A percentile compares a stretch with the other conserved stretches of the same genome.
Conservation (phyloP, 2,113 vertebrate genomes). For the Melierax canorus region DNA sequence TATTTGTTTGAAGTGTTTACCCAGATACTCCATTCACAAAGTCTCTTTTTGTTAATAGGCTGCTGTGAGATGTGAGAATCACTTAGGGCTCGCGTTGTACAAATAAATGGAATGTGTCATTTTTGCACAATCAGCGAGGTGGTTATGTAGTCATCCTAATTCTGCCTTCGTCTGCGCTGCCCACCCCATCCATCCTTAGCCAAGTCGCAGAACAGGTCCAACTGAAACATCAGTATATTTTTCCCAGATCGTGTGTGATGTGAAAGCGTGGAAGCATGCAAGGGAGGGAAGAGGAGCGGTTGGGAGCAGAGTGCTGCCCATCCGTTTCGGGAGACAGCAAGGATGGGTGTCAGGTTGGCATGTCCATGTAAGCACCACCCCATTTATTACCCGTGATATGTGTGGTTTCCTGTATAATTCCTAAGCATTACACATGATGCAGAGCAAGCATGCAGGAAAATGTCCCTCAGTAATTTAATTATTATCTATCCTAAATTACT, state of each 20-base stretch:
- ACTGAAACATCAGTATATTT: not conserved
- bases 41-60: conserved; percentile 19
- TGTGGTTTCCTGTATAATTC: not conserved
- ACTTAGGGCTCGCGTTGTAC: not conserved
- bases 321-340: not conserved
- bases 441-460: not conserved
- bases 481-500: not conserved
- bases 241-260: not conserved
- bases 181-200: not conserved
- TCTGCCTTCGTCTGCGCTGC: not conserved
- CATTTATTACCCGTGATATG: not conserved
- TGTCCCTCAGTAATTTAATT: not conserved
- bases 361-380: not conserved
- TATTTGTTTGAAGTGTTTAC: conserved; percentile 59
- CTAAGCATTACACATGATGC: not conserved
- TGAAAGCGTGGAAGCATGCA: not conserved
- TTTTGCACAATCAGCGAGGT: not conserved
- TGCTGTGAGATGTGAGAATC: not conserved
- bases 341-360: accelerated
- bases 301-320: not conserved
- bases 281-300: not conserved
- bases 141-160: not conserved
- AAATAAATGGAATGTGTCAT: not conserved
- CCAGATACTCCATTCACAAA: conserved; percentile 28
- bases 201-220: not conserved